These are phyloP conservation scores for Phenganax stokvisi DNA, from an alignment of 92 coral and sea anemone species.

Conservation along the genomic window DNA sequence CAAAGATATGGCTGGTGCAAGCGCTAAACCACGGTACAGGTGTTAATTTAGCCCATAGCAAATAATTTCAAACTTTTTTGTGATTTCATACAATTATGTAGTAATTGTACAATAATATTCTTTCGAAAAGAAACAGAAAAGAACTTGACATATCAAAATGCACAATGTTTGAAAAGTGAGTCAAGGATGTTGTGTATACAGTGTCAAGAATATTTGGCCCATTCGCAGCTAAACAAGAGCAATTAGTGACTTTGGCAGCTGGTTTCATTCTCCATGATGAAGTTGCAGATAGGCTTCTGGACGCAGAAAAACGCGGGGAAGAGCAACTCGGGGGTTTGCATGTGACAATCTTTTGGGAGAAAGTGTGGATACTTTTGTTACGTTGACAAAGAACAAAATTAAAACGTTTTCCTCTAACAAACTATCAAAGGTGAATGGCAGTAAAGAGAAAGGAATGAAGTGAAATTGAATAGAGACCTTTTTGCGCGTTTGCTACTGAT, in stretches of 20 bases:
- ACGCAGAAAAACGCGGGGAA: conserved; percentile 27
- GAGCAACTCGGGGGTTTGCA: conserved; percentile 31
- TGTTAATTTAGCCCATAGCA: too few species aligned
- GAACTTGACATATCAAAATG: conserved; percentile 43
- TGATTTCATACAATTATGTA: too few species aligned
- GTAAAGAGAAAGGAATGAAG: conserved; percentile 29
- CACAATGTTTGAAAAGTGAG: conserved; percentile 27
- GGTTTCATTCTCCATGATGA: conserved; percentile 26
- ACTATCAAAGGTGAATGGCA: conserved; percentile 16
- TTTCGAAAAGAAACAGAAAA: conserved; percentile 26
- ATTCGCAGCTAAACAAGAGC: background rate
- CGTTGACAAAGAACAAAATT: conserved; percentile 19
- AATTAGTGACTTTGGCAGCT: conserved; percentile 33
- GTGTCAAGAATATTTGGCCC: conserved; percentile 25
- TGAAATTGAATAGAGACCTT: conserved; percentile 30
- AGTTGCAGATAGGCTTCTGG: conserved; percentile 25
- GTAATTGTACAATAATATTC: background rate
- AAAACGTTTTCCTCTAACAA: conserved; percentile 30
- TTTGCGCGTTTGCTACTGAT: conserved; percentile 45
- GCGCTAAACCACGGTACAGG: too few species aligned
- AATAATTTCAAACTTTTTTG: too few species aligned
- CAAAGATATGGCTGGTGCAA: too few species aligned
- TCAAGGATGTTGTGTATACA: conserved; percentile 23
- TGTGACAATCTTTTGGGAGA: conserved; percentile 23
- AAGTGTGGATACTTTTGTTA: conserved; percentile 30